Percentiles rank a stretch among this genome's conserved stretches.
Conservation (phyloP, 2,797 vertebrate species). For the Enteromius afrohamiltoni region DNA sequence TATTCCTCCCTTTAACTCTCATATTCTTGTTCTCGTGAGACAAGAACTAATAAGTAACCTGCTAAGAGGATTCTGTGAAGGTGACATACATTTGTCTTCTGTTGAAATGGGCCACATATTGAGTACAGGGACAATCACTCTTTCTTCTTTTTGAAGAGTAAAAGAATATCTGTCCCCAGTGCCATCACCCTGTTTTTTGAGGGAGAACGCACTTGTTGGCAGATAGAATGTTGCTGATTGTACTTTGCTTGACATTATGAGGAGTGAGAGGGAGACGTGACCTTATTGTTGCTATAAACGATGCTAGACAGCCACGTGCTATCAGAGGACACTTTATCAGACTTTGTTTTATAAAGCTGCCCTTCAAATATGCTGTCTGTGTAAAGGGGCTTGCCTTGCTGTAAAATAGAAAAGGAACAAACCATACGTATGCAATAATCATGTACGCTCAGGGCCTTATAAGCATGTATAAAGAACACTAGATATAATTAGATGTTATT, state of each 20-base stretch:
- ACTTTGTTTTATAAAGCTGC: neutral
- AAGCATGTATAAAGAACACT: too few species aligned
- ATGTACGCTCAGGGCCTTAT: too few species aligned
- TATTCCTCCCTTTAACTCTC: neutral
- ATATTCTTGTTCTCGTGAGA: neutral
- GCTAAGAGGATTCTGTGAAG: neutral
- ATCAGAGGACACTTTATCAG: neutral
- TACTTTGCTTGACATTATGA: constrained; percentile 15
- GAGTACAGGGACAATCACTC: constrained; percentile 1
- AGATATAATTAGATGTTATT: too few species aligned
- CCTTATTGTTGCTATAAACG: neutral
- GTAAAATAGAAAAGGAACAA: neutral
- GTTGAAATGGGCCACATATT: constrained; percentile 10
- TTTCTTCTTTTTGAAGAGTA: neutral
- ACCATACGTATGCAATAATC: too few species aligned
- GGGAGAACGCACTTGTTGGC: neutral
- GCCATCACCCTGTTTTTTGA: neutral
- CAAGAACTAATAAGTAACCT: neutral
- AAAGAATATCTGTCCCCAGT: constrained; percentile 3
- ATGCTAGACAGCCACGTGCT: neutral
- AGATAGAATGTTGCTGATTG: neutral
- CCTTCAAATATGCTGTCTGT: neutral
- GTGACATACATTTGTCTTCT: neutral
- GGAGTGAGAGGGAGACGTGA: constrained; percentile 1
- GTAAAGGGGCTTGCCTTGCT: neutral